Percentiles rank a stretch among this genome's conserved stretches.
Conservation (phyloP, 2,797 vertebrate species). For the Pangasius krempfi region DNA sequence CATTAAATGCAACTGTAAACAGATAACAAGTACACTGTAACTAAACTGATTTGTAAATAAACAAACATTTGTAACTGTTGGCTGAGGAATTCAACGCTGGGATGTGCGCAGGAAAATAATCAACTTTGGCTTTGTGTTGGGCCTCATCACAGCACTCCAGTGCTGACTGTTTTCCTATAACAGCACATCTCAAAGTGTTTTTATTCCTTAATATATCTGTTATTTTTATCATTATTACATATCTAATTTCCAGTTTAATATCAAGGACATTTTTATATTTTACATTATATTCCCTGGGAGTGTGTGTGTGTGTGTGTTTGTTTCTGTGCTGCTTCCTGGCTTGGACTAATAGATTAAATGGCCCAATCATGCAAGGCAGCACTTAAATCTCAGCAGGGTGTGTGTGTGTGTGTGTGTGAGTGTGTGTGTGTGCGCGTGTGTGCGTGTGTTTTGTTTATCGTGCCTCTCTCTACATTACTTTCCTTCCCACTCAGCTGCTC, state of each 20-base stretch:
- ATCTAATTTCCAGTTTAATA: not conserved
- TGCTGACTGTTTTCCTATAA: not conserved
- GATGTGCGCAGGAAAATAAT: not conserved
- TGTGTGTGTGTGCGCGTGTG: constrained; percentile 5
- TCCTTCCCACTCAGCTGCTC: constrained; percentile 31
- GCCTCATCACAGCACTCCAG: not conserved
- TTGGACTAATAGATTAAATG: constrained; percentile 58
- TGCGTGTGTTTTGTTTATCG: not conserved
- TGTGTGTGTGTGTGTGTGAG: constrained; percentile 23
- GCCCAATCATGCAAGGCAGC: constrained; percentile 51
- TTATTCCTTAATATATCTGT: not conserved
- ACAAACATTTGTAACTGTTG: not conserved
- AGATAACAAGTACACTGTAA: not conserved
- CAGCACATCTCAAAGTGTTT: not conserved
- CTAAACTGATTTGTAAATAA: not conserved
- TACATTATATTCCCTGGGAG: too few species aligned
- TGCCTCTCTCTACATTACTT: constrained; percentile 29
- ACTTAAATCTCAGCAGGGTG: constrained; percentile 52
- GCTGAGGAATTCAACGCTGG: not conserved
- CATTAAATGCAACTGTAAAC: not conserved
- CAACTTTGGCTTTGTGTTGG: not conserved
- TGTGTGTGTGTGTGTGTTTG: constrained; percentile 34
- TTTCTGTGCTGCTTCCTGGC: constrained; percentile 25
- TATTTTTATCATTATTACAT: not conserved
- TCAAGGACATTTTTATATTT: not conserved